A percentile compares a stretch with the other conserved stretches of the same genome.
Conservation (phyloP, 2,888 invertebrate genomes). For the Aporophyla nigra region DNA sequence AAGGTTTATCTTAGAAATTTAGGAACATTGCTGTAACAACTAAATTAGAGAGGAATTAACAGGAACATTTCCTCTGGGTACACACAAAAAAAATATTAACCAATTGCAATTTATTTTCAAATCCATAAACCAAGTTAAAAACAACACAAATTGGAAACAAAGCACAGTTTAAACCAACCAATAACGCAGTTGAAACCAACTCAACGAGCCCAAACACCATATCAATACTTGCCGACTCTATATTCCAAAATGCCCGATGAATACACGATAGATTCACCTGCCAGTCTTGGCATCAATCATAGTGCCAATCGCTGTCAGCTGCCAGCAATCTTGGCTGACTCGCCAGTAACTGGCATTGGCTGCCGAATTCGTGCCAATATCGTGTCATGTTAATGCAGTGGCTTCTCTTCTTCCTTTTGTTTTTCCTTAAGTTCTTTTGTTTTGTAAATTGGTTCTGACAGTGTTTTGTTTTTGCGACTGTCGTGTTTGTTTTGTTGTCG, state of each 20-base stretch:
- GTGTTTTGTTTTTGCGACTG: conserved; percentile 35
- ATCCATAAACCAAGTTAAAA: neutral
- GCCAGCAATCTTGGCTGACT: conserved; percentile 69
- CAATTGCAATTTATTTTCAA: neutral
- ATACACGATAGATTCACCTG: conserved; percentile 60
- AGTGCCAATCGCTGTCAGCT: conserved; percentile 77
- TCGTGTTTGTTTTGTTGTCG: conserved; percentile 20
- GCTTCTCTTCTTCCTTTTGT: conserved; percentile 37
- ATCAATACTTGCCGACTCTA: conserved; percentile 46
- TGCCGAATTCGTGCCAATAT: conserved; percentile 71
- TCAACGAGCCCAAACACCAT: conserved; percentile 27
- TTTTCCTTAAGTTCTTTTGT: conserved; percentile 35
- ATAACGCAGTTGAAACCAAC: conserved; percentile 9
- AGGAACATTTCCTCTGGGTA: too few relatives aligned
- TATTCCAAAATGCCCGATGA: conserved; percentile 52
- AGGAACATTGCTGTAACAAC: neutral
- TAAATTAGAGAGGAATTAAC: neutral
- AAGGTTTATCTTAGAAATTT: neutral
- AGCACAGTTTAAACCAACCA: conserved; percentile 17
- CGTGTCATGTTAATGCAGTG: conserved; percentile 68
- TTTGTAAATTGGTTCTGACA: conserved; percentile 25
- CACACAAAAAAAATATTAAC: neutral
- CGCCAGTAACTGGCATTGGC: conserved; percentile 63
- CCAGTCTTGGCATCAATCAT: conserved; percentile 77
- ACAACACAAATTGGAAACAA: conserved; percentile 24